Evolutionary conservation across 2,888 invertebrate genomes (phyloP), one percentile per base, ranked within the genome.

Genomic region (Pyralis farinalis): DNA sequence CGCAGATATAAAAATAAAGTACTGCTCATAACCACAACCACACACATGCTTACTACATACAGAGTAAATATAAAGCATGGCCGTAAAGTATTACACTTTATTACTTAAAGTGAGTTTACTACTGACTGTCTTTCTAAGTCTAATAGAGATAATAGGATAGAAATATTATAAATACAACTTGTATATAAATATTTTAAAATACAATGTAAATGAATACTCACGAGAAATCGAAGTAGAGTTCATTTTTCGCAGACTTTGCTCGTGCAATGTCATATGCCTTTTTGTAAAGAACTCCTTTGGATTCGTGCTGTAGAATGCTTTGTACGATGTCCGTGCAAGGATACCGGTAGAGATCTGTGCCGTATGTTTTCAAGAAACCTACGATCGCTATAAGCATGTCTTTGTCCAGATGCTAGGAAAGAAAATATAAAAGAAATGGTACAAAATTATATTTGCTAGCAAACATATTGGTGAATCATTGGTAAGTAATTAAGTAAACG

Each of bases 251-350:
- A 25, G 82, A 78, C 42, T 78, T 74, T 9, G 78, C 71, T 16
- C 70, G 73, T 0, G 93, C 92, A 2, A 92, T 64, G 36, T 82
- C 66, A 12, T 75, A 69, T 0, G 93, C 93, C 44, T 86, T 88
- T 12, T 90, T 73, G 51, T 90, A 91, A 0, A 94, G 82, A 25
- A 81, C 80, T 12, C 91, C 92, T 42, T 87, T 84, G 22, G 83
- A 77, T n/a, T 91, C 89, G 63, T 93, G 90, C 54, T 92, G 92
- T 12, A 95, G 74, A 1, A 93, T 93, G 51, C 93, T 91, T 64
- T 95, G 95, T 10, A 94, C 75, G 31, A 95, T 90, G 65, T 94
- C 93, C 0, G 92, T 91, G 47, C 87, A 86, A 4, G 90, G 88
- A 53, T 92, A 92, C 40, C 91, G 90, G 51, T 91, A 91, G 33